These are phyloP conservation scores for Mechanitis mazaeus DNA, from an alignment of 2,888 invertebrate genomes.

Conservation along the genomic window DNA sequence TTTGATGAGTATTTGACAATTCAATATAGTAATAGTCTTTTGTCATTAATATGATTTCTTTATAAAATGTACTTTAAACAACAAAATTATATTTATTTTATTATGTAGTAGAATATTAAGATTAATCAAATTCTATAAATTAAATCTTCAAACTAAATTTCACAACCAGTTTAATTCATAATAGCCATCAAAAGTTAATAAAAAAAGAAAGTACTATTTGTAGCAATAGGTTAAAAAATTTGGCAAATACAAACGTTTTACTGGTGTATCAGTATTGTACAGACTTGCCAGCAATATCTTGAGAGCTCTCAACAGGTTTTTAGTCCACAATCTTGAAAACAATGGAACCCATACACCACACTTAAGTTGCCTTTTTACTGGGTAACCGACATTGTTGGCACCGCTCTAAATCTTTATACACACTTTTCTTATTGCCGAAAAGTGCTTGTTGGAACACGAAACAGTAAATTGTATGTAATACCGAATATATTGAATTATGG, in stretches of 20 bases:
- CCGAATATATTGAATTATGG: too few relatives aligned
- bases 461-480: too few relatives aligned
- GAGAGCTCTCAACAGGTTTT: slow-evolving; percentile 33
- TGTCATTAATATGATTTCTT: slow-evolving; percentile 2
- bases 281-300: slow-evolving; percentile 32
- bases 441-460: too few relatives aligned
- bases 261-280: slow-evolving; percentile 3
- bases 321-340: slow-evolving; percentile 33
- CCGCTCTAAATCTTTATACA: not conserved
- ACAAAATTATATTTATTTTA: too few relatives aligned
- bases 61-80: not conserved
- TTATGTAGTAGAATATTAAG: too few relatives aligned
- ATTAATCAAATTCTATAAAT: too few relatives aligned
- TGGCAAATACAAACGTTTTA: slow-evolving; percentile 2
- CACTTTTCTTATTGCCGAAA: too few relatives aligned
- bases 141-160: too few relatives aligned
- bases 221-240: not conserved
- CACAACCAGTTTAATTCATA: too few relatives aligned
- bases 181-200: too few relatives aligned
- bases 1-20: slow-evolving; percentile 15
- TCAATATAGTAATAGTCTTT: slow-evolving; percentile 1
- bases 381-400: slow-evolving; percentile 2
- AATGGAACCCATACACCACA: slow-evolving; percentile 25
- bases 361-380: slow-evolving; percentile 5
- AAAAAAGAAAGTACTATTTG: too few relatives aligned